Base-by-base conservation (phyloP, 2,888 invertebrate species). In the Epistrophella euchroma region DNA sequence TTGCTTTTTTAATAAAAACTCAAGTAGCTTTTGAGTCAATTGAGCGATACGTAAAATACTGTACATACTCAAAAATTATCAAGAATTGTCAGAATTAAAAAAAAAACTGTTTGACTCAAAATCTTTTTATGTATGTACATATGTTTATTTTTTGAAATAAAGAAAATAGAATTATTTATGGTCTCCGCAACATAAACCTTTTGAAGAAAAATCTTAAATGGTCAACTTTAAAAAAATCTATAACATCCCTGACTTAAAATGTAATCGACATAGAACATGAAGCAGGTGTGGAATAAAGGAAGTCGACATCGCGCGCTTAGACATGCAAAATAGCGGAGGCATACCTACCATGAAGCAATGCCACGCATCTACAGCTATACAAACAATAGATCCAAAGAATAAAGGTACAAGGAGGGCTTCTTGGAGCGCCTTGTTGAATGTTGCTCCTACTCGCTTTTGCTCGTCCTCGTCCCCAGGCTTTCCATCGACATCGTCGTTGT, bases 401-500 rank as follows among this genome's bases (percentile, higher is more conserved):
- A 56, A 75, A 84, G 71, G 71, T 45, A 22, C 40, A 11, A 73
- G 13, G 64, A 66, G 74, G 74, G 47, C 56, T 74, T 74, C 70
- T 83, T 79, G 19, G 45, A 64, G 77, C 85, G 78, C 78, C 85
- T 85, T 86, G 86, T 86, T 86, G 86, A 86, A 86, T 86, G 82
- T 71, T 81, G 72, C 47, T 66, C 58, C 50, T 22, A 43, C 52
- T 64, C n/a, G 62, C 56, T 56, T 62, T 62, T 19, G 52, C 62
- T 64, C 28, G 47, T 45, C 45, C 56, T 76, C 72, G 68, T 80
- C 85, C 85, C 81, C 73, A 56, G 81, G 77, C 79, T 43, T 78
- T 50, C 40, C 76, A 52, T 25, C 52, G 71, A 68, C 79, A 10
- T 17, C 89, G 89, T 89, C 88, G 88, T 89, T 88, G 89, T 89